These are phyloP conservation scores for Cantharis flavilabris DNA, from an alignment of 2,888 invertebrate genomes.

Conservation along the genomic window DNA sequence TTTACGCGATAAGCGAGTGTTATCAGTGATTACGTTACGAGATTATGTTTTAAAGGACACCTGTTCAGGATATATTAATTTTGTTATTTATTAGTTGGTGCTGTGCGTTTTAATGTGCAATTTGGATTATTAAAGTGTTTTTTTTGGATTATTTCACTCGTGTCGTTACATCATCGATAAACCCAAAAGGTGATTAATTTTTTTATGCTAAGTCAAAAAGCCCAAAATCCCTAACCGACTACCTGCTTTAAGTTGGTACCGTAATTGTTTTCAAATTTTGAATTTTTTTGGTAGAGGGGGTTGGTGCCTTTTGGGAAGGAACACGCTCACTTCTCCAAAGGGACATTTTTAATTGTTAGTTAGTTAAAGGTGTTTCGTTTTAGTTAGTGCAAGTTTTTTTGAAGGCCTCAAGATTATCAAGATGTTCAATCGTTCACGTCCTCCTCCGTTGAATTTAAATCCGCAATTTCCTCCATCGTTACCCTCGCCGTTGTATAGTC, in stretches of 20 bases:
- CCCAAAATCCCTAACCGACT: neutral
- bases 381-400: neutral
- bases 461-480: neutral
- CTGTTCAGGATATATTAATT: neutral
- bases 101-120: slow-evolving; percentile 16
- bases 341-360: neutral
- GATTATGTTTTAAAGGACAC: neutral
- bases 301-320: neutral
- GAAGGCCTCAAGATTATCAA: neutral
- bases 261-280: neutral
- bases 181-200: slow-evolving; percentile 23
- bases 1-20: neutral
- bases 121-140: slow-evolving; percentile 16
- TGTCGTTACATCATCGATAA: slow-evolving; percentile 20
- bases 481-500: neutral
- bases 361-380: neutral
- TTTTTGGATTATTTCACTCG: slow-evolving; percentile 8
- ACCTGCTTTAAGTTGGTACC: neutral
- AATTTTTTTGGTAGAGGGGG: neutral
- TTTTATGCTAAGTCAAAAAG: neutral
- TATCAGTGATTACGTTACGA: neutral
- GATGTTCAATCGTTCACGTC: neutral
- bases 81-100: neutral
- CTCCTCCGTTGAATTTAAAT: neutral
- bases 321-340: neutral